Conservation (phyloP, 2,113 vertebrate species). For the Chaenocephalus aceratus region DNA sequence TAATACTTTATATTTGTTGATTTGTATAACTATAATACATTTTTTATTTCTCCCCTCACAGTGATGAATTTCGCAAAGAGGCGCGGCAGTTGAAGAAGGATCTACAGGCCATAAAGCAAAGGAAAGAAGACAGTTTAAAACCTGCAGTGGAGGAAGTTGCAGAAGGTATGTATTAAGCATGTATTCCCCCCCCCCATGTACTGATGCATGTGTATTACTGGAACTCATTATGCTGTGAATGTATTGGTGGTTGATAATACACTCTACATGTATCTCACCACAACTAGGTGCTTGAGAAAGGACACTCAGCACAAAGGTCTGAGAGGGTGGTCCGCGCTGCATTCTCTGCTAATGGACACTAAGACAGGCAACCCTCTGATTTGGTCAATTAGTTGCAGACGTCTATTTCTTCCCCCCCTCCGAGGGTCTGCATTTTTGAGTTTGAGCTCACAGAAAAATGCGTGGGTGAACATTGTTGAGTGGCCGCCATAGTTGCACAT, state of each 20-base stretch:
- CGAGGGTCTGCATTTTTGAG: slow-evolving; percentile 68
- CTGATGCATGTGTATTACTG: slow-evolving; percentile 13
- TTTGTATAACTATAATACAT: background rate
- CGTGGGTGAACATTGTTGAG: slow-evolving; percentile 57
- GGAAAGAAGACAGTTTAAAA: slow-evolving; percentile 86
- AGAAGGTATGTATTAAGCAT: slow-evolving; percentile 84
- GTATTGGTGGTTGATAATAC: slow-evolving; percentile 23
- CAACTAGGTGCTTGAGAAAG: slow-evolving; percentile 8
- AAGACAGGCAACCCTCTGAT: slow-evolving; percentile 67
- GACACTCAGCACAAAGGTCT: slow-evolving; percentile 9
- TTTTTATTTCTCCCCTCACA: slow-evolving; percentile 79
- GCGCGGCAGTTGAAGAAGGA: slow-evolving; percentile 93
- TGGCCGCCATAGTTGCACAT: slow-evolving; percentile 50
- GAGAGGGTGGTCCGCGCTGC: slow-evolving; percentile 62
- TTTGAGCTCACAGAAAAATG: slow-evolving; percentile 54
- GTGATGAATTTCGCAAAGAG: slow-evolving; percentile 95
- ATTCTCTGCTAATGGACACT: slow-evolving; percentile 72
- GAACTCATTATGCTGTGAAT: slow-evolving; percentile 22
- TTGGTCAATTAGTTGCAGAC: slow-evolving; percentile 72
- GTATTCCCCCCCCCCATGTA: slow-evolving; percentile 4
- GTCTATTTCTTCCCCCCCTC: slow-evolving; percentile 19
- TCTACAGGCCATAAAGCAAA: slow-evolving; percentile 92
- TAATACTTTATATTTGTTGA: background rate
- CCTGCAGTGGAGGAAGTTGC: slow-evolving; percentile 74
- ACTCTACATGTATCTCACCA: slow-evolving; percentile 10